Base-by-base conservation (phyloP, 2,797 vertebrate genomes). In the Scomberomorus guttatus region DNA sequence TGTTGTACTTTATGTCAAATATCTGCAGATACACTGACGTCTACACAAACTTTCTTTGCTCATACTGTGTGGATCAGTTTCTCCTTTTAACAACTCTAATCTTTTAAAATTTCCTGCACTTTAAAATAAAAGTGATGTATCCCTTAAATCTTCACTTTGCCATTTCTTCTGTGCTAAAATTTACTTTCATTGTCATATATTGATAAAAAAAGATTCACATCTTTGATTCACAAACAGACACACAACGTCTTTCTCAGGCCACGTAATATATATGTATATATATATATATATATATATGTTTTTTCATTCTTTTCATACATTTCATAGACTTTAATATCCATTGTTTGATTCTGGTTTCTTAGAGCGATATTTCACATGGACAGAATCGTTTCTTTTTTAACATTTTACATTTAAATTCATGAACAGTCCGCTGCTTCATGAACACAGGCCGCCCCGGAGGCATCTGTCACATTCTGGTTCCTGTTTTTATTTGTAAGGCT, bases 171-270 rank as follows among this genome's bases (percentile, higher is more conserved):
- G 76, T 87, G 84, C 80, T 87, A 64, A 72, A 74, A 46, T 5
- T 85, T 70, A 65, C 74, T 72, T 81, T 77, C 74, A 11, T 70
- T 65, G 78, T 81, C 79, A 72, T 24, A 62, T 42, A 73, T 58
- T 24, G 46, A 77, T 79, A 72, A 60, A 17, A 77, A 81, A 76
- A 8, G 37, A 63, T 57, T 75, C 51, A 68, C 65, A 60, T 65
- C 20, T 50, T 72, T 27, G 61, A 77, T 37, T 80, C 73, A 89
- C 74, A 72, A 60, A 84, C 56, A 72, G 32, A 82, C 55, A 82
- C 37, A 86, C 5, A 15, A 64, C 55, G 12, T 27, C 61, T 72
- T 63, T 42, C 57, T 66, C 22, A 80, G 59, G 60, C 56, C 65
- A 77, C 59, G 3, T 22, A 4, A 67, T 68, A 17, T 44, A 48